Base-by-base conservation (phyloP, 1,140 invertebrate genomes). In the Pteromalus puparum region DNA sequence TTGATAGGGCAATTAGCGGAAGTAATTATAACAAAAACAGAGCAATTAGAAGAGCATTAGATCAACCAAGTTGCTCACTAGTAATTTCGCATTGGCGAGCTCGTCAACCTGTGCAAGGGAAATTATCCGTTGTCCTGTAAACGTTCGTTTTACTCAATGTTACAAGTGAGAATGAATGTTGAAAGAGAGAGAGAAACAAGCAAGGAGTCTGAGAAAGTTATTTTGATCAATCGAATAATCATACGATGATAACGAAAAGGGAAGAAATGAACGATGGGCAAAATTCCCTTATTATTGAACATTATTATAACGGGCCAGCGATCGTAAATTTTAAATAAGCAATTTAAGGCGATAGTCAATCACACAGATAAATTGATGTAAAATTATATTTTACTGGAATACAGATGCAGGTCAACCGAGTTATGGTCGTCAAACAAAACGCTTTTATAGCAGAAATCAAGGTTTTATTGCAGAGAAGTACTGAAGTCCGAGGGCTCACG, bases 1-100 rank as follows among this genome's bases (percentile, higher is more conserved):
- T 80, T 85, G 82, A 78, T 81, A 26, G 13, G 65, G 79, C 79
- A 81, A 85, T 85, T 81, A 85, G 79, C 61, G n/a, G 10, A 26
- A 68, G 79, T 70, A 81, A 81, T 77, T 76, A 84, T 48, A 73
- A 72, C 42, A 80, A 80, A 79, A 80, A 80, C 70, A 65, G 70
- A 48, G 77, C 78, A 84, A 84, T 84, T 79, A 84, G 76, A 84
- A 68, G 1, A 46, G 26, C 83, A 80, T 84, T 38, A 79, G 67
- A 79, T 75, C 34, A 34, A 26, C 75, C 28, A 83, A 83, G 67
- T 78, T 78, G 75, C 67, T 78, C 74, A 53, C 53, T 78, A 30
- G 48, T 84, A 79, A 79, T 84, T 84, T 78, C 75, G 34, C 75
- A 78, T 77, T 72, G 81, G 18, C 38, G 26, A 67, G 15, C 13